Evolutionary conservation across 2,797 vertebrate genomes (phyloP).

Genomic region (Malurus splendens): DNA sequence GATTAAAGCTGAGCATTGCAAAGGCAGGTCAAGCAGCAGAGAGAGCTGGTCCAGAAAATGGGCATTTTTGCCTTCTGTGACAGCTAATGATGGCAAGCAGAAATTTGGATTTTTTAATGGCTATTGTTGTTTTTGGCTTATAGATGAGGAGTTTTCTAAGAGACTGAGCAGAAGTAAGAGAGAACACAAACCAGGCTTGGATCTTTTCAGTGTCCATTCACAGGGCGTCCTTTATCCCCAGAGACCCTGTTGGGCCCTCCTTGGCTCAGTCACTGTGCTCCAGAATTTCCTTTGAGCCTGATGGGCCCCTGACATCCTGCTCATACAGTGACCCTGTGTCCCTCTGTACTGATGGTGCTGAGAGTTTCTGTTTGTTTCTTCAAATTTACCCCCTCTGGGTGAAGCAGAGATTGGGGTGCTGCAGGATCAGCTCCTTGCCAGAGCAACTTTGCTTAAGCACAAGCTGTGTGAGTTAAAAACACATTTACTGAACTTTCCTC

Average conservation of each 20-base stretch:
- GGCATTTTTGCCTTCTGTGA: background rate
- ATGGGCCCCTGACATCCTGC: background rate
- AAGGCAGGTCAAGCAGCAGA: conserved; percentile 7
- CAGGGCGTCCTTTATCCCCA: background rate
- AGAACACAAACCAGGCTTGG: background rate
- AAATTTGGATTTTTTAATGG: background rate
- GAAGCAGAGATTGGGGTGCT: background rate
- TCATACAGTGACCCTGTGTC: background rate
- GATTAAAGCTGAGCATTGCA: background rate
- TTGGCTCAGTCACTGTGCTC: background rate
- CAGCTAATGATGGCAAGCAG: background rate
- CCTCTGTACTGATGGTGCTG: background rate
- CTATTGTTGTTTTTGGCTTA: background rate
- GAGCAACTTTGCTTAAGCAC: background rate
- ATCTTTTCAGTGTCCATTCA: background rate
- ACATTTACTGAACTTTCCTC: background rate
- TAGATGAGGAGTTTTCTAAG: background rate
- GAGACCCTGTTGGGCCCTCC: background rate
- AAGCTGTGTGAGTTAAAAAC: background rate
- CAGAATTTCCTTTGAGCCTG: background rate
- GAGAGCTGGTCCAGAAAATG: background rate
- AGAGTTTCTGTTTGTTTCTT: background rate
- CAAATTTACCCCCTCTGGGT: background rate
- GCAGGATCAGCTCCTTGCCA: background rate
- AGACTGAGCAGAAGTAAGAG: background rate